These are phyloP conservation scores for Noctua janthina DNA, from an alignment of 2,888 invertebrate species.

Conservation along the genomic window DNA sequence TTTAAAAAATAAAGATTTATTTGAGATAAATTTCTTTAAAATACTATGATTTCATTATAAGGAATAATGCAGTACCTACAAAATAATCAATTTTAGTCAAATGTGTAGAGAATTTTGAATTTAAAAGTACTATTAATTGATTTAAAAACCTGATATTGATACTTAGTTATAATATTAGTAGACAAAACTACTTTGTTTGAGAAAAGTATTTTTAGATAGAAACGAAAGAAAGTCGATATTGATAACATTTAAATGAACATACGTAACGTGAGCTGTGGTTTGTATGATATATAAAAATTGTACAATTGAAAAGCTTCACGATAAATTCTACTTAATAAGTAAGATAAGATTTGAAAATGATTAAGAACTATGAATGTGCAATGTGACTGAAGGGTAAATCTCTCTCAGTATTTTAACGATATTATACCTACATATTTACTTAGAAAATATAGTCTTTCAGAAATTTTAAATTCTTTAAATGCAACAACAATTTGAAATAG, in stretches of 20 bases:
- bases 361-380: slow-evolving; percentile 45
- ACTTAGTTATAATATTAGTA: not conserved
- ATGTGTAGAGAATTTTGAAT: not conserved
- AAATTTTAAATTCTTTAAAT: slow-evolving; percentile 20
- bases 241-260: slow-evolving; percentile 4
- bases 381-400: slow-evolving; percentile 17
- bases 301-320: slow-evolving; percentile 49
- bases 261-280: slow-evolving; percentile 38
- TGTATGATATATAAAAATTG: slow-evolving; percentile 42
- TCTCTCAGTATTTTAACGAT: slow-evolving; percentile 3
- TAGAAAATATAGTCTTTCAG: not conserved
- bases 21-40: slow-evolving; percentile 18
- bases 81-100: not conserved
- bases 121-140: not conserved
- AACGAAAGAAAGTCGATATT: not conserved
- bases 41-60: slow-evolving; percentile 4
- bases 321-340: slow-evolving; percentile 45
- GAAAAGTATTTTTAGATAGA: not conserved
- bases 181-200: not conserved
- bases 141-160: not conserved
- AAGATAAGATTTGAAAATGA: slow-evolving; percentile 43
- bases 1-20: slow-evolving; percentile 1
- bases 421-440: not conserved
- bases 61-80: not conserved
- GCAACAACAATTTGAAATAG: not conserved